These are phyloP conservation scores for Drosophila peninsularis DNA, from an alignment of 2,888 invertebrate genomes.

Conservation along the genomic window DNA sequence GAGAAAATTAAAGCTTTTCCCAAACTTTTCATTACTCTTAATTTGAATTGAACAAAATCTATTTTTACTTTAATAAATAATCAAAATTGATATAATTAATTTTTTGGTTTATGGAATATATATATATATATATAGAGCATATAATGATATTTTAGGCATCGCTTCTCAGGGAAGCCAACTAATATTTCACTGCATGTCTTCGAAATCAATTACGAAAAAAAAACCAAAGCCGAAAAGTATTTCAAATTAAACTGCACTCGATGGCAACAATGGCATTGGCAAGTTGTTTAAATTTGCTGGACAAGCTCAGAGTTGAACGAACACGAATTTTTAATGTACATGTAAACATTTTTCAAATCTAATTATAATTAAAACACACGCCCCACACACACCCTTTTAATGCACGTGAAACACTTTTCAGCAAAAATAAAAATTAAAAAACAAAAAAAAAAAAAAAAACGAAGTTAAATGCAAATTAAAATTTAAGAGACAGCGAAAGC, in stretches of 20 bases:
- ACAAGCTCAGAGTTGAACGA: conserved; percentile 42
- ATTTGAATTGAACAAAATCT: not conserved
- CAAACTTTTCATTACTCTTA: not conserved
- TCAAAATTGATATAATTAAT: not conserved
- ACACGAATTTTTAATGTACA: conserved; percentile 69
- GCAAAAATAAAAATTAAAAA: not conserved
- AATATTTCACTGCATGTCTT: conserved; percentile 33
- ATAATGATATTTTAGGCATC: conserved; percentile 17
- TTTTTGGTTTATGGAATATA: not conserved
- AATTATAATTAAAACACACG: conserved; percentile 35
- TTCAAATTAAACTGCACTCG: conserved; percentile 43
- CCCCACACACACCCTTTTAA: conserved; percentile 28
- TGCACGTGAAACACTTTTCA: conserved; percentile 41
- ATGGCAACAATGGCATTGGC: conserved; percentile 23
- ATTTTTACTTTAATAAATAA: not conserved
- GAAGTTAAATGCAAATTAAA: conserved; percentile 31
- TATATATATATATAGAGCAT: not conserved
- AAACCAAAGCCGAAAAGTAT: conserved; percentile 10
- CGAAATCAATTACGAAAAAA: conserved; percentile 45
- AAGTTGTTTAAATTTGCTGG: conserved; percentile 41
- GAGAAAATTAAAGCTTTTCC: too few species aligned
- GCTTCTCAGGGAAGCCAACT: conserved; percentile 44
- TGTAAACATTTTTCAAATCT: conserved; percentile 50
- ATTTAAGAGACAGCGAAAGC: conserved; percentile 23
- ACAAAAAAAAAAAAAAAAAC: not conserved